Percentiles rank a stretch among this genome's conserved stretches.
Evolutionary conservation across 1,140 invertebrate genomes (phyloP).

Genomic region (Chrysoperla carnea): DNA sequence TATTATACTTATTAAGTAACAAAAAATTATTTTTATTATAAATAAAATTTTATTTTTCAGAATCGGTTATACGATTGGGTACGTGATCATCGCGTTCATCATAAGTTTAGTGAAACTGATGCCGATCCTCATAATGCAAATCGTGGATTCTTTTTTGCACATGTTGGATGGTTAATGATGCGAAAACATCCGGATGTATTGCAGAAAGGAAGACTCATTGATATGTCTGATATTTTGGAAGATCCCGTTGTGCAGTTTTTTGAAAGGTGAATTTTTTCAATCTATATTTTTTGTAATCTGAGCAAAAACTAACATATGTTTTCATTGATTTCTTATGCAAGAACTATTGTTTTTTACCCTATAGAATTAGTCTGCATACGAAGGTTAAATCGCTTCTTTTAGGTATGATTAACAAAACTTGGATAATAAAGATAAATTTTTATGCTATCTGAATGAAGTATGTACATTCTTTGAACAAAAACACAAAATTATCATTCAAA

Average conservation of each 20-base stretch:
- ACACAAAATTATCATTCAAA: slow-evolving; percentile 52
- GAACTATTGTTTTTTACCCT: no score
- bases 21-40: not conserved
- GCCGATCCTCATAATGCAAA: slow-evolving; percentile 79
- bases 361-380: no score
- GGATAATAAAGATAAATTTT: no score
- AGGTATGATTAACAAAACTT: no score
- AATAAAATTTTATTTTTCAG: slow-evolving; percentile 14
- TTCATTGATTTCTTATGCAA: no score
- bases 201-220: slow-evolving; percentile 47
- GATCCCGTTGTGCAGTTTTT: slow-evolving; percentile 63
- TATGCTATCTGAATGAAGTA: no score
- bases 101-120: slow-evolving; percentile 78
- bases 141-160: slow-evolving; percentile 83
- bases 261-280: slow-evolving; percentile 32
- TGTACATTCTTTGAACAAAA: no score
- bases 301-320: no score
- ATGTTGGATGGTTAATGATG: slow-evolving; percentile 78
- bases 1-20: not conserved
- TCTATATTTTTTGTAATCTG: no score
- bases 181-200: slow-evolving; percentile 71
- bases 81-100: slow-evolving; percentile 73
- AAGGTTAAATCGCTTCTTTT: no score
- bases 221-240: slow-evolving; percentile 55
- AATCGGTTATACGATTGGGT: slow-evolving; percentile 50